phyloP scores from a whole-genome alignment of 2,797 vertebrate genomes.

The Protosalanx chinensis region DNA sequence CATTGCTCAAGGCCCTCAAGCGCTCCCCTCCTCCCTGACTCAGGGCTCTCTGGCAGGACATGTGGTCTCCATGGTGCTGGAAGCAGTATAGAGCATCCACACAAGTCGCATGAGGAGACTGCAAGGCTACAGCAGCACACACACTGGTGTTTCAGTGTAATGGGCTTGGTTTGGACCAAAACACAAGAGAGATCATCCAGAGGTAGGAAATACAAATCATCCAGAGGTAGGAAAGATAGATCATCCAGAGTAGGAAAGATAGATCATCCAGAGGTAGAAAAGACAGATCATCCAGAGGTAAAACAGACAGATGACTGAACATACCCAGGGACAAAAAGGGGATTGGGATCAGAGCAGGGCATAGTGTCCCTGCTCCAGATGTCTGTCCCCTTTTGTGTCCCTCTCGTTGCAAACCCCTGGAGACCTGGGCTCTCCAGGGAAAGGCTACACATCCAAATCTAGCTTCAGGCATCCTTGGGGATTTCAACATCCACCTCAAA shows the following conservation, averaged over 20 bases:
- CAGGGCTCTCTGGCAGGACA: slow-evolving; percentile 53
- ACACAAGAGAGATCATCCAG: background rate
- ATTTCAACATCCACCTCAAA: too few species aligned
- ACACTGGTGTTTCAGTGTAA: slow-evolving; percentile 33
- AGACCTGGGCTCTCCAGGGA: too few species aligned
- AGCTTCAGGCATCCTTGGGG: too few species aligned
- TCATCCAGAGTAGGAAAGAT: background rate
- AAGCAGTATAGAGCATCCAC: background rate
- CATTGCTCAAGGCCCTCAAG: too few species aligned
- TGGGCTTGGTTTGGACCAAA: slow-evolving; percentile 11
- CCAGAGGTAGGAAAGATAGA: background rate
- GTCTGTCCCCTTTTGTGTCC: too few species aligned
- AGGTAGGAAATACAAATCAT: background rate
- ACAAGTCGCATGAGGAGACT: slow-evolving; percentile 9
- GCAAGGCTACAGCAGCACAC: slow-evolving; percentile 46
- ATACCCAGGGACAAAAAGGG: background rate
- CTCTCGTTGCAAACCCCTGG: too few species aligned
- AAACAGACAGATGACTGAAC: background rate
- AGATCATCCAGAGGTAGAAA: background rate
- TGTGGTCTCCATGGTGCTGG: slow-evolving; percentile 42
- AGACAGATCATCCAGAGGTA: background rate
- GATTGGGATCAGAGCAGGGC: background rate
- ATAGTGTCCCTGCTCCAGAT: too few species aligned
- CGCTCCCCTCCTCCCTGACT: slow-evolving; percentile 52
- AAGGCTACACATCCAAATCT: too few species aligned